Conservation (phyloP, 2,888 invertebrate species). For the Leptopilina drosophilae region DNA sequence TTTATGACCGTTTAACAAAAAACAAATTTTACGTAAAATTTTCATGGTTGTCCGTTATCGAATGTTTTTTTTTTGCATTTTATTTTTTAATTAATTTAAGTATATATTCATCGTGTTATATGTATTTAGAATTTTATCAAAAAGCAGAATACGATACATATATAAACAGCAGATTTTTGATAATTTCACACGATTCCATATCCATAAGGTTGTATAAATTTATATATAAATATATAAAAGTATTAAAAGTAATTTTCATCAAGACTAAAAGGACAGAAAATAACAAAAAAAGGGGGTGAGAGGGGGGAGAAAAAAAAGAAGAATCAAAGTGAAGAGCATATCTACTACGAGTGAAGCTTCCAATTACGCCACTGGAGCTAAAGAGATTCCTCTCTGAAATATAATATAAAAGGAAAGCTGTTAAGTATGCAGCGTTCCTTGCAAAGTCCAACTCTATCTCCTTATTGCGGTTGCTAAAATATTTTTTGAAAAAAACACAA, state of each 20-base stretch:
- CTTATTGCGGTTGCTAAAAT: constrained; percentile 34
- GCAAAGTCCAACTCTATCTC: constrained; percentile 23
- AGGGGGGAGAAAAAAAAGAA: no score
- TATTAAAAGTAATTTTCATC: constrained; percentile 15
- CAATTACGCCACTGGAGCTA: constrained; percentile 40
- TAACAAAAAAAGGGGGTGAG: not conserved
- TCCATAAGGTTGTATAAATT: not conserved
- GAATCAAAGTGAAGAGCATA: constrained; percentile 10
- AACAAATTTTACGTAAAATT: constrained; percentile 15
- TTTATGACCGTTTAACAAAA: constrained; percentile 8
- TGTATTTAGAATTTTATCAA: not conserved
- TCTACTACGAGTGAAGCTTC: constrained; percentile 18
- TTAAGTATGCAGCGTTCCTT: constrained; percentile 20
- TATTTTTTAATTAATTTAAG: constrained; percentile 20
- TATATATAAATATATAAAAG: not conserved
- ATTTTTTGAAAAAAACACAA: constrained; percentile 35
- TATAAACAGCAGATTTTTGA: not conserved
- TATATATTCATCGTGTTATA: constrained; percentile 10
- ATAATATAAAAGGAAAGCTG: constrained; percentile 39
- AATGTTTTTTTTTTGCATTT: not conserved
- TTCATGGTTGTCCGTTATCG: constrained; percentile 13
- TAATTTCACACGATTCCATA: constrained; percentile 6
- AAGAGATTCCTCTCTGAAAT: constrained; percentile 38
- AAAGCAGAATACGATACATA: not conserved
- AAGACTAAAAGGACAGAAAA: not conserved